These are phyloP conservation scores for Drosophila novamexicana DNA, from an alignment of 1,140 invertebrate genomes.

Conservation along the genomic window DNA sequence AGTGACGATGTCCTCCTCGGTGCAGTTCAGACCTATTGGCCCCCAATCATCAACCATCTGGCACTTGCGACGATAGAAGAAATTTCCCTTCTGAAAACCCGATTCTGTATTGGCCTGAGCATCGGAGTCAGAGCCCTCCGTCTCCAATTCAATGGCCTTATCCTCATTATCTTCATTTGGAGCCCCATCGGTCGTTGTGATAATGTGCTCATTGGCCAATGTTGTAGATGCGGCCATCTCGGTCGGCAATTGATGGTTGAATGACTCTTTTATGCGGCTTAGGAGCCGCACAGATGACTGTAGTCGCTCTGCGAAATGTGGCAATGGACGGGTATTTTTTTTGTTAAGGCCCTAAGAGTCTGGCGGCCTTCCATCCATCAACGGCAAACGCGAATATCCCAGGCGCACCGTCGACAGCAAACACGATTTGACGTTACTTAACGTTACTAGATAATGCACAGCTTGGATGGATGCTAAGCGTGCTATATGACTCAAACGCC, in stretches of 20 bases:
- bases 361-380: constrained; percentile 31
- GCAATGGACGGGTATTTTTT: constrained; percentile 5
- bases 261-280: constrained; percentile 48
- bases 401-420: constrained; percentile 1
- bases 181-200: constrained; percentile 21
- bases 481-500: constrained; percentile 21
- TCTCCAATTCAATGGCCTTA: constrained; percentile 5
- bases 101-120: constrained; percentile 12
- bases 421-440: constrained; percentile 35
- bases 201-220: constrained; percentile 38
- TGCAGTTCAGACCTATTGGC: constrained; percentile 64
- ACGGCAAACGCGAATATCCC: constrained; percentile 10
- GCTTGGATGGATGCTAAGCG: constrained; percentile 2
- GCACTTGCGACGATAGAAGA: constrained; percentile 57
- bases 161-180: constrained; percentile 17
- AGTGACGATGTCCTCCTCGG: constrained; percentile 52
- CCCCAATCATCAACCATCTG: constrained; percentile 67
- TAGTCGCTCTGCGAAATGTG: constrained; percentile 51
- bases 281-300: constrained; percentile 50
- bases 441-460: constrained; percentile 27
- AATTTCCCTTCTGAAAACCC: constrained; percentile 27
- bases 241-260: constrained; percentile 35
- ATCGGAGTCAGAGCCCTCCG: constrained; percentile 3
- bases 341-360: neutral
- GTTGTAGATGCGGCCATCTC: constrained; percentile 18